phyloP scores from a whole-genome alignment of 2,113 vertebrate genomes.

The Desmodus rotundus region DNA sequence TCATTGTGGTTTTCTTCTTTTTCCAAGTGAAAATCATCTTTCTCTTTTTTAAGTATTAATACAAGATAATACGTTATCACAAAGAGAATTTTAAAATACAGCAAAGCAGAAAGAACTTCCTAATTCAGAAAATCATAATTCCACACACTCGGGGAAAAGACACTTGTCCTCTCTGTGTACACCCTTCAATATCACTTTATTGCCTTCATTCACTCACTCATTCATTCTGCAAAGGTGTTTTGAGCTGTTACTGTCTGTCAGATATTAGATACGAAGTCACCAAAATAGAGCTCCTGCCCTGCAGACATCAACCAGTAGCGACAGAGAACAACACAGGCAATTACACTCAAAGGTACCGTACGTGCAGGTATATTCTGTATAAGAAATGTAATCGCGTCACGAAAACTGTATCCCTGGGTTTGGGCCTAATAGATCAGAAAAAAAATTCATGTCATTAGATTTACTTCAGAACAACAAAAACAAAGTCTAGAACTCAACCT shows the following conservation, averaged over 20 bases:
- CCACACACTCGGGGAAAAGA: background rate
- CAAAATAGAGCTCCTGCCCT: background rate
- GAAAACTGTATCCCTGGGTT: background rate
- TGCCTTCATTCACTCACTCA: background rate
- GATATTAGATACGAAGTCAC: background rate
- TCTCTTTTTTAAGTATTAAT: background rate
- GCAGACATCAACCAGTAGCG: background rate
- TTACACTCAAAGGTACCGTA: background rate
- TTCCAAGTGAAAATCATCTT: slow-evolving; percentile 1
- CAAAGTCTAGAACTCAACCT: background rate
- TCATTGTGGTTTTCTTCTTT: background rate
- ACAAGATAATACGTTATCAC: background rate
- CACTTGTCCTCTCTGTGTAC: background rate
- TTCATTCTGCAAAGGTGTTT: background rate
- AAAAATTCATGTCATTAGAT: background rate
- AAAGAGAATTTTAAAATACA: background rate
- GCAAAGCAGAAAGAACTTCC: background rate
- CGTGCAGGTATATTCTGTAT: background rate
- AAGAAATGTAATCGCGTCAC: background rate
- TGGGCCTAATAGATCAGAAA: background rate
- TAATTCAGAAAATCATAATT: background rate
- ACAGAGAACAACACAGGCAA: background rate
- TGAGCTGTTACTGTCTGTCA: background rate
- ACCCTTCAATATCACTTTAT: background rate
- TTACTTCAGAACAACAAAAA: slow-evolving; percentile 1